phyloP scores from a whole-genome alignment of 2,113 vertebrate species.

The Arvicanthis niloticus region DNA sequence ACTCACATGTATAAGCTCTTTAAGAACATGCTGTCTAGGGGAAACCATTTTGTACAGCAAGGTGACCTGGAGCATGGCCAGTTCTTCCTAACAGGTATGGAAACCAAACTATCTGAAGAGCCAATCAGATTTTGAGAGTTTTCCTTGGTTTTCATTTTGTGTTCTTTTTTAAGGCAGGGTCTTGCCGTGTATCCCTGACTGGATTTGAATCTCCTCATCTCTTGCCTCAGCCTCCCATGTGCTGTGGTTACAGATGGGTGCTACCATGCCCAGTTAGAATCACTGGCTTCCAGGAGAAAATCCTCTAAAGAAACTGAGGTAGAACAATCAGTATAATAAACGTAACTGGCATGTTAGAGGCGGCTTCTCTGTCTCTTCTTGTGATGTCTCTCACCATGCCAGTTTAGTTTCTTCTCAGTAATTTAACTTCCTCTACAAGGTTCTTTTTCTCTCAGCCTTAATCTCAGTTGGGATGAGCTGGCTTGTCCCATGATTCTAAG shows the following conservation, averaged over 20 bases:
- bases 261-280: not conserved
- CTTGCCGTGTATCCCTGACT: not conserved
- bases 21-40: not conserved
- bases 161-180: not conserved
- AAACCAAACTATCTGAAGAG: slow-evolving; percentile 15
- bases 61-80: not conserved
- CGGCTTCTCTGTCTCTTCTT: not conserved
- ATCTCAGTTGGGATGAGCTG: not conserved
- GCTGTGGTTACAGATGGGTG: not conserved
- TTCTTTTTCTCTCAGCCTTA: slow-evolving; percentile 21
- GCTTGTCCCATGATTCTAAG: not conserved
- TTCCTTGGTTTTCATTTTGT: not conserved
- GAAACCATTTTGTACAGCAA: not conserved
- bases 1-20: not conserved
- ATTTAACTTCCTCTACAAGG: not conserved
- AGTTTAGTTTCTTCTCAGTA: not conserved
- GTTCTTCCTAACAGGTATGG: not conserved
- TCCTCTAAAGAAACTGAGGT: not conserved
- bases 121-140: not conserved
- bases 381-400: not conserved
- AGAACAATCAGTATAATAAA: not conserved
- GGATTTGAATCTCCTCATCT: not conserved
- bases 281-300: not conserved
- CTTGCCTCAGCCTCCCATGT: not conserved
- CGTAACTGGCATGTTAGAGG: not conserved